phyloP scores from a whole-genome alignment of 2,888 invertebrate species.

The Xestobium rufovillosum region DNA sequence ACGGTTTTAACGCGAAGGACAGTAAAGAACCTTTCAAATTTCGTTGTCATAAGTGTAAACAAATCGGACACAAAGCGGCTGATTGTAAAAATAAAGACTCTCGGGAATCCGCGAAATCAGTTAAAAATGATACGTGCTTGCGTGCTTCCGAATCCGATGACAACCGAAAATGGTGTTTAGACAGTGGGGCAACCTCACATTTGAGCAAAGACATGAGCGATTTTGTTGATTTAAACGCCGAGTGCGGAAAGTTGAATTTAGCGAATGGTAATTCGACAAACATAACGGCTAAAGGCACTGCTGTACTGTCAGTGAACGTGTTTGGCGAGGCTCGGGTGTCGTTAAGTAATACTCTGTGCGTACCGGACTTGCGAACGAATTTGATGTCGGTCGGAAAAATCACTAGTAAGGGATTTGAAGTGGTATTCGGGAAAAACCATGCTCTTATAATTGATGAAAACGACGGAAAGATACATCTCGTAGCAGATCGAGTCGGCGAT shows the following conservation, averaged over 20 bases:
- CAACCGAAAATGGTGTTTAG: slow-evolving; percentile 11
- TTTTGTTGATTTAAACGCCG: too few relatives aligned
- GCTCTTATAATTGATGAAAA: slow-evolving; percentile 10
- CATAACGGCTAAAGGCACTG: too few relatives aligned
- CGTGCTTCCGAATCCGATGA: neutral
- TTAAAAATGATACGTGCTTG: neutral
- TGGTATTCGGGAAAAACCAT: slow-evolving; percentile 11
- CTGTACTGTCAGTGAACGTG: too few relatives aligned
- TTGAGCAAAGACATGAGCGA: slow-evolving; percentile 10
- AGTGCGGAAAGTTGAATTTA: too few relatives aligned
- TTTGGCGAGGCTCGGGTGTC: too few relatives aligned
- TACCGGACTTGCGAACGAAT: slow-evolving; percentile 15
- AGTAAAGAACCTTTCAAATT: slow-evolving; percentile 5
- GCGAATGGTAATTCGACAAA: too few relatives aligned
- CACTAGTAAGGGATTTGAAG: slow-evolving; percentile 13
- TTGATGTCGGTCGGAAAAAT: slow-evolving; percentile 20
- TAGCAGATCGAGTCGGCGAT: slow-evolving; percentile 4
- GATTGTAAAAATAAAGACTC: too few relatives aligned
- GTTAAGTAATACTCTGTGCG: too few relatives aligned
- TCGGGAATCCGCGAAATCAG: slow-evolving; percentile 1
- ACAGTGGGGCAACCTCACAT: slow-evolving; percentile 16
- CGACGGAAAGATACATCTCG: too few relatives aligned
- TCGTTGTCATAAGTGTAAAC: slow-evolving; percentile 9
- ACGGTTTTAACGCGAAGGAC: slow-evolving; percentile 1
- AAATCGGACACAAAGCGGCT: slow-evolving; percentile 12